These are phyloP conservation scores for Tachina fera DNA, from an alignment of 2,888 invertebrate species.

Conservation along the genomic window DNA sequence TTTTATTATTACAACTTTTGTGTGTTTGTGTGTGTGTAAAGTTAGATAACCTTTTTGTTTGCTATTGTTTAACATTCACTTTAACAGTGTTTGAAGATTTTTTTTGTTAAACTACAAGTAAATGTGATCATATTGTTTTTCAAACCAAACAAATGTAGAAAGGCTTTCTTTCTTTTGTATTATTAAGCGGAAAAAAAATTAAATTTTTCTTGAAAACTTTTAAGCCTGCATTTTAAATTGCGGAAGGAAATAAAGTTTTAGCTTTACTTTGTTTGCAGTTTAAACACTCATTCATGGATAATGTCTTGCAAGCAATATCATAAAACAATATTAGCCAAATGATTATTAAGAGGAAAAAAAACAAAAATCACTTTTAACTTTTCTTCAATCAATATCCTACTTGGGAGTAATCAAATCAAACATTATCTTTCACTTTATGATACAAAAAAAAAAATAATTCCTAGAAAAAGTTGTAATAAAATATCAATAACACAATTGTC, in stretches of 20 bases:
- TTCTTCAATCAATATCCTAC: conserved; percentile 51
- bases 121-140: conserved; percentile 24
- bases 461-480: conserved; percentile 34
- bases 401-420: conserved; percentile 3
- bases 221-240: conserved; percentile 46
- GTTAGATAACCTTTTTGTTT: conserved; percentile 19
- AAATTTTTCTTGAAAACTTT: conserved; percentile 14
- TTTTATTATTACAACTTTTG: background rate
- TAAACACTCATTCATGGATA: conserved; percentile 7
- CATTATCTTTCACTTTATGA: conserved; percentile 66
- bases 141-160: conserved; percentile 22
- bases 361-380: conserved; percentile 34
- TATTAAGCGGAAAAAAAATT: conserved; percentile 4
- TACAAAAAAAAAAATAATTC: conserved; percentile 18
- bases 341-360: background rate
- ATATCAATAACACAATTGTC: conserved; percentile 60
- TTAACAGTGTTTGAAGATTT: background rate
- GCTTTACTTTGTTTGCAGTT: conserved; percentile 26
- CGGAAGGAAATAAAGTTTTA: conserved; percentile 64
- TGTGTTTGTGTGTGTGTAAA: conserved; percentile 9
- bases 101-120: background rate
- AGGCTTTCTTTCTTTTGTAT: conserved; percentile 31
- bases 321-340: conserved; percentile 43
- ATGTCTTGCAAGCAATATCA: conserved; percentile 45
- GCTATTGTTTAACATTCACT: conserved; percentile 43